phyloP scores from a whole-genome alignment of 2,113 vertebrate species.

The Crocuta crocuta region DNA sequence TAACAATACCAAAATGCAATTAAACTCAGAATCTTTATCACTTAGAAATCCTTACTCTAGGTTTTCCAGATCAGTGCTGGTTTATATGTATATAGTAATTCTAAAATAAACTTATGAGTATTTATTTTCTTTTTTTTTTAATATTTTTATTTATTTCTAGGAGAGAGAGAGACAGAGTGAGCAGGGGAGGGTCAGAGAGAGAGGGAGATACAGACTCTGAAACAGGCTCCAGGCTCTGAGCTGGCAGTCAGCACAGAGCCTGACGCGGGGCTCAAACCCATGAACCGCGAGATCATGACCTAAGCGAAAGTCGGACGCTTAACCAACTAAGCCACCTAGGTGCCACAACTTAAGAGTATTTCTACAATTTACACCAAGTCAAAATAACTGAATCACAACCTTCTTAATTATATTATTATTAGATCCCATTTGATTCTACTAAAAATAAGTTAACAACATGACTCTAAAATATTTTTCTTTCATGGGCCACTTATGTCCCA shows the following conservation, averaged over 20 bases:
- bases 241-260: too few relatives aligned
- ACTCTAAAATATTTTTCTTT: background rate
- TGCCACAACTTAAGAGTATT: background rate
- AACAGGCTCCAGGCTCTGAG: too few relatives aligned
- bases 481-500: background rate
- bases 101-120: background rate
- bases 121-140: background rate
- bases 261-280: too few relatives aligned
- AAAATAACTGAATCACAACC: background rate
- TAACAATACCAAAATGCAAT: conserved; percentile 8
- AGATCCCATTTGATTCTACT: background rate
- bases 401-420: background rate
- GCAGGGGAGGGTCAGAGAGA: too few relatives aligned
- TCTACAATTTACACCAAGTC: background rate
- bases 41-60: background rate
- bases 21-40: background rate
- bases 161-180: too few relatives aligned
- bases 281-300: too few relatives aligned
- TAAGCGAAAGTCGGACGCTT: too few relatives aligned
- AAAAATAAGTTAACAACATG: background rate
- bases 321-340: too few relatives aligned
- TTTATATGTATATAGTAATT: background rate
- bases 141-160: too few relatives aligned
- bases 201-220: too few relatives aligned
- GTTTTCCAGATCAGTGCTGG: background rate